A percentile compares a stretch with the other conserved stretches of the same genome.
Evolutionary conservation across 2,888 invertebrate genomes (phyloP).

Genomic region (Gari tellinella): DNA sequence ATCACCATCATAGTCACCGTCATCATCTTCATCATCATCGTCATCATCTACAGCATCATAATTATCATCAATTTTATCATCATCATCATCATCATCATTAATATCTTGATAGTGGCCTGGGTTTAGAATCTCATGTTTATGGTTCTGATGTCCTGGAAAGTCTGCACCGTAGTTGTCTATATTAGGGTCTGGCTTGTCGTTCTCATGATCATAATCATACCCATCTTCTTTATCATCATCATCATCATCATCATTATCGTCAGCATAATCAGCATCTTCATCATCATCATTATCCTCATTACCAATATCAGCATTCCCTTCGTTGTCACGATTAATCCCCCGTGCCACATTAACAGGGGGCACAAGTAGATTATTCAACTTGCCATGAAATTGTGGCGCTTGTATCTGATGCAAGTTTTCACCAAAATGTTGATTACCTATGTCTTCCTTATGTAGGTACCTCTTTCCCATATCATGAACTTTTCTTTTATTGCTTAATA

Average conservation of each 20-base stretch:
- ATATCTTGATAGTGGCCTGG: too few species aligned
- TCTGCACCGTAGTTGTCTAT: constrained; percentile 43
- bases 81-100: constrained; percentile 53
- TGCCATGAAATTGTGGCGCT: too few species aligned
- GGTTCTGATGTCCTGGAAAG: background rate
- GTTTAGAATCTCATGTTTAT: too few species aligned
- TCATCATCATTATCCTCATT: constrained; percentile 64
- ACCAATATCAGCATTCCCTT: constrained; percentile 34
- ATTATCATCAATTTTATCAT: constrained; percentile 44
- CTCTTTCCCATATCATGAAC: too few species aligned
- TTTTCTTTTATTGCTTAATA: too few species aligned
- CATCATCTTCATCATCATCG: constrained; percentile 59
- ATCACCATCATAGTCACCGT: constrained; percentile 27
- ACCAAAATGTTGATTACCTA: too few species aligned
- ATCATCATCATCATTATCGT: constrained; percentile 60
- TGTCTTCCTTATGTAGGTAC: too few species aligned
- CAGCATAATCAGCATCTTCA: constrained; percentile 60
- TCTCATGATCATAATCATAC: constrained; percentile 39
- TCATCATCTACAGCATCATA: constrained; percentile 41
- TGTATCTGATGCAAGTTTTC: too few species aligned
- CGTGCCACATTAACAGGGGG: constrained; percentile 6
- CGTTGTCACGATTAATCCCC: constrained; percentile 36
- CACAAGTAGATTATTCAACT: too few species aligned
- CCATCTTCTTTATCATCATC: constrained; percentile 50
- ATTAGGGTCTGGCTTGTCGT: constrained; percentile 32